These are phyloP conservation scores for Zaprionus lineosus DNA, from an alignment of 2,888 invertebrate species.

Conservation along the genomic window DNA sequence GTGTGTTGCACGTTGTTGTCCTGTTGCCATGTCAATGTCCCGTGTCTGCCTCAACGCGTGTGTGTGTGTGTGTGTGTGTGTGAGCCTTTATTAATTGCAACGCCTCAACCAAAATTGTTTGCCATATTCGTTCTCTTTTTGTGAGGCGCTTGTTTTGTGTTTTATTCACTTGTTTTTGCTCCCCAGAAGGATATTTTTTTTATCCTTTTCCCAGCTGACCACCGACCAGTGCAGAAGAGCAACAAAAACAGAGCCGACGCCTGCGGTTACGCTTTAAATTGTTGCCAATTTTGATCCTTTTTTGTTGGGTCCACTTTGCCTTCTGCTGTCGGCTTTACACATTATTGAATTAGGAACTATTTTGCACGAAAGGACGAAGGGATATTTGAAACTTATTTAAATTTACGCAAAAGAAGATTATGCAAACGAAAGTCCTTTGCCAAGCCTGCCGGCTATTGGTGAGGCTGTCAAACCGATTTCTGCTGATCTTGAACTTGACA, in stretches of 20 bases:
- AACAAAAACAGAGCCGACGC: constrained; percentile 54
- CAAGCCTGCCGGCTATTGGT: too few relatives aligned
- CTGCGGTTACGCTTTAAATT: constrained; percentile 69
- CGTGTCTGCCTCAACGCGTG: constrained; percentile 45
- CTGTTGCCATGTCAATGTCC: constrained; percentile 62
- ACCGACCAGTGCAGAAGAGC: constrained; percentile 45
- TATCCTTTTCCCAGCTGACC: constrained; percentile 29
- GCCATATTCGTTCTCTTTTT: constrained; percentile 51
- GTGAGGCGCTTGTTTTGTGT: constrained; percentile 13
- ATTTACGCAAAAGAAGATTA: constrained; percentile 10
- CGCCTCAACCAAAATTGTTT: constrained; percentile 74
- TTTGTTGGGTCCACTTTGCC: background rate
- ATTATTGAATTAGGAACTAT: constrained; percentile 64
- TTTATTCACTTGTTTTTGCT: constrained; percentile 17
- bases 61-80: too few relatives aligned
- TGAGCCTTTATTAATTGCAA: constrained; percentile 75
- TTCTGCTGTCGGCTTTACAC: constrained; percentile 17
- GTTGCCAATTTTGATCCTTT: constrained; percentile 55
- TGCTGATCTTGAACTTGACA: too few relatives aligned
- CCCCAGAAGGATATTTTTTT: constrained; percentile 26
- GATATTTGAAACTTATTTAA: constrained; percentile 12
- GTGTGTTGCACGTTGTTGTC: constrained; percentile 21
- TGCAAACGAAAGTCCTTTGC: too few relatives aligned
- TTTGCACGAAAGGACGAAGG: constrained; percentile 3
- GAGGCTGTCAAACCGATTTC: too few relatives aligned